phyloP scores from a whole-genome alignment of 2,797 vertebrate species.

The Bothrops alternatus region DNA sequence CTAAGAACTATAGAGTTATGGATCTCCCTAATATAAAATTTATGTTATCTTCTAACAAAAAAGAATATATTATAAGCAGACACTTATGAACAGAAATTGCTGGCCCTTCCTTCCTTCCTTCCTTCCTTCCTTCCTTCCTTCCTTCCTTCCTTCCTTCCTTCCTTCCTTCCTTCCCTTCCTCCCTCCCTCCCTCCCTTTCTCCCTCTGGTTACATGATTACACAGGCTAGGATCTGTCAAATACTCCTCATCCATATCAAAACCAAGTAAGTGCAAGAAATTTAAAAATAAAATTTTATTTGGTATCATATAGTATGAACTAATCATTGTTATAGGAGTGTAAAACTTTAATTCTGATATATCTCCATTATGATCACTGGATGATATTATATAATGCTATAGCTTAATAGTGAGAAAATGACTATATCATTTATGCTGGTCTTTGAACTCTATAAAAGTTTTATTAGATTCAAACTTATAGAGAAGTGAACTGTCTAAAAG shows the following conservation, averaged over 20 bases:
- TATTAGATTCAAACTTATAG: too few species aligned
- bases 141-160: not conserved
- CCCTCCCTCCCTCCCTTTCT: not conserved
- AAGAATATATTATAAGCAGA: not conserved
- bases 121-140: not conserved
- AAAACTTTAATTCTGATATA: not conserved
- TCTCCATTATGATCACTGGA: not conserved
- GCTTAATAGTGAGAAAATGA: too few species aligned
- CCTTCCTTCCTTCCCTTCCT: not conserved
- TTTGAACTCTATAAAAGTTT: too few species aligned
- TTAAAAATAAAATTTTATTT: not conserved
- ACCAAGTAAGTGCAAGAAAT: not conserved
- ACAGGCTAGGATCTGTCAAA: too few species aligned
- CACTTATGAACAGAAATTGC: not conserved
- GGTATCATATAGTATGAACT: too few species aligned
- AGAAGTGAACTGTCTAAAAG: too few species aligned
- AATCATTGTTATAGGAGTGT: too few species aligned
- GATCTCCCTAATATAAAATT: not conserved
- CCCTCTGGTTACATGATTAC: too few species aligned
- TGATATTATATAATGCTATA: too few species aligned
- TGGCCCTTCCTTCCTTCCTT: not conserved
- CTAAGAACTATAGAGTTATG: not conserved
- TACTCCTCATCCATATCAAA: too few species aligned
- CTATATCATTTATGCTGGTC: too few species aligned
- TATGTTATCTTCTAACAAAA: not conserved